Evolutionary conservation across 2,797 vertebrate genomes (phyloP).

Genomic region (Helarctos malayanus): DNA sequence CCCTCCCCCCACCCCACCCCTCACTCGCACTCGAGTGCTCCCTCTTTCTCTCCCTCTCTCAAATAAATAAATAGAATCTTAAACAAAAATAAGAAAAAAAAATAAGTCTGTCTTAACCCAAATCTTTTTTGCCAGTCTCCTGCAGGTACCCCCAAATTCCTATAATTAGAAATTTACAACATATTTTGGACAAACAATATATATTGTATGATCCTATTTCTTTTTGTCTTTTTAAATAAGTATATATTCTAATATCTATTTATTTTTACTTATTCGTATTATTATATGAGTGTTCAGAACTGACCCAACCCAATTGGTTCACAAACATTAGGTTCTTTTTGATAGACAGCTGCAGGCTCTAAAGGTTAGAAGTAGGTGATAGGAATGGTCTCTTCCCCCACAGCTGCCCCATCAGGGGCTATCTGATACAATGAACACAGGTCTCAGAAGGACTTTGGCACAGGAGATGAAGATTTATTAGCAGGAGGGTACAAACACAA

Average conservation of each 20-base stretch:
- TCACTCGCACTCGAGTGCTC: neutral
- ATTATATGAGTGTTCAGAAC: neutral
- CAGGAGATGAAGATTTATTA: neutral
- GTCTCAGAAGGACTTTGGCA: neutral
- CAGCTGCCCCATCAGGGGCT: neutral
- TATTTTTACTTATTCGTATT: neutral
- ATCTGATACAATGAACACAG: neutral
- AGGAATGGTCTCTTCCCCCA: neutral
- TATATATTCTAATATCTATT: neutral
- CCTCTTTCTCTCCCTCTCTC: neutral
- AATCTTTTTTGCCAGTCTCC: neutral
- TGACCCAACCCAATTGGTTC: neutral
- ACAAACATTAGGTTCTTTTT: neutral
- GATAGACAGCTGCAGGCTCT: neutral
- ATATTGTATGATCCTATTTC: neutral
- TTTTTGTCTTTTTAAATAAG: neutral
- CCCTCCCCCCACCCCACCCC: too few species aligned
- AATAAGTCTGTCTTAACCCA: neutral
- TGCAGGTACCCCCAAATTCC: neutral
- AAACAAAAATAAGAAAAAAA: neutral
- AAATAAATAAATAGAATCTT: neutral
- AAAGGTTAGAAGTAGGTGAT: neutral
- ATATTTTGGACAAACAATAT: slow-evolving; percentile 11
- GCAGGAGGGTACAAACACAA: neutral
- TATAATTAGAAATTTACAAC: neutral